phyloP scores from a whole-genome alignment of 1,140 invertebrate species.

The Callitettix versicolor region DNA sequence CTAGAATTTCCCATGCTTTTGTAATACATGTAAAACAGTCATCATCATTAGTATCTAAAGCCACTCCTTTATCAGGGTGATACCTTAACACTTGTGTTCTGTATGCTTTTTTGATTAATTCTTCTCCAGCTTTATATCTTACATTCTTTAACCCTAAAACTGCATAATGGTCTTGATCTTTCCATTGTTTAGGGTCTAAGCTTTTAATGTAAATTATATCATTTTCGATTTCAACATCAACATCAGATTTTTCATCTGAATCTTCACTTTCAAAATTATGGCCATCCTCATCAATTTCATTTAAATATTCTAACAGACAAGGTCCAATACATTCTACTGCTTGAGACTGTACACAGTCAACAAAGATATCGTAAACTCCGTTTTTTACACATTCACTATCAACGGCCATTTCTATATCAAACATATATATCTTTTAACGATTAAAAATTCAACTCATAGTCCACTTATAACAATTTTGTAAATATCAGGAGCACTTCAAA shows the following conservation, averaged over 20 bases:
- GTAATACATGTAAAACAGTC: slow-evolving; percentile 99
- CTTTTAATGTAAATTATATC: slow-evolving; percentile 77
- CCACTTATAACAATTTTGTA: too few relatives aligned
- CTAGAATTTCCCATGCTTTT: slow-evolving; percentile 88
- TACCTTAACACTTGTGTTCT: slow-evolving; percentile 84
- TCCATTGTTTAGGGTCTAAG: slow-evolving; percentile 94
- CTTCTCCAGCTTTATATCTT: slow-evolving; percentile 71
- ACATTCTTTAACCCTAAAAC: slow-evolving; percentile 79
- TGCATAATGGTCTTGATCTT: slow-evolving; percentile 91
- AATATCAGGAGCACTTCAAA: too few relatives aligned
- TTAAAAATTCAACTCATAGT: too few relatives aligned
- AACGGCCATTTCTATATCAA: slow-evolving; percentile 16
- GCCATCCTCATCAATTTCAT: slow-evolving; percentile 38
- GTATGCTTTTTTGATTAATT: slow-evolving; percentile 82
- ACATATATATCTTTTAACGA: slow-evolving; percentile 19
- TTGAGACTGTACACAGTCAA: too few relatives aligned
- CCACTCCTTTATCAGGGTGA: slow-evolving; percentile 95
- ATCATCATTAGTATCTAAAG: slow-evolving; percentile 73
- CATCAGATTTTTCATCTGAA: background rate
- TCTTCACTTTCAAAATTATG: slow-evolving; percentile 26
- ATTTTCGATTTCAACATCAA: slow-evolving; percentile 42
- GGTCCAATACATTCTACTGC: too few relatives aligned
- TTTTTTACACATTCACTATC: too few relatives aligned
- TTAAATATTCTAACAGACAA: too few relatives aligned
- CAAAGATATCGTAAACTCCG: too few relatives aligned